A percentile compares a stretch with the other conserved stretches of the same genome.
These are phyloP conservation scores for Acridotheres tristis DNA, from an alignment of 2,797 vertebrate genomes.

Conservation along the genomic window DNA sequence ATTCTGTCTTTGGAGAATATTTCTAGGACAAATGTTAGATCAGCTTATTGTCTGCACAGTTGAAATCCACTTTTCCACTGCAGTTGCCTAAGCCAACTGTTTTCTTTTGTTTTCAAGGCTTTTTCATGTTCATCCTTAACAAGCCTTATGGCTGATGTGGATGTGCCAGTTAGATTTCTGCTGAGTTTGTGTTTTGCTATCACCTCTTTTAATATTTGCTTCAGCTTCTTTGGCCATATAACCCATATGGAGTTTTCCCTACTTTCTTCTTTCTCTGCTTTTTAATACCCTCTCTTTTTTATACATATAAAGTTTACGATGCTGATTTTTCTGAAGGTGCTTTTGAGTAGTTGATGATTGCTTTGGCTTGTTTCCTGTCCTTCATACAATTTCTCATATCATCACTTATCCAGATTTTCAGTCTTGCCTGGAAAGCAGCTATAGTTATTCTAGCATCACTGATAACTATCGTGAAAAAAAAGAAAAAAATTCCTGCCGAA, in stretches of 20 bases:
- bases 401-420: slow-evolving; percentile 53
- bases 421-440: slow-evolving; percentile 48
- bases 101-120: slow-evolving; percentile 35
- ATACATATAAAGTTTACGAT: slow-evolving; percentile 28
- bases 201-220: slow-evolving; percentile 1
- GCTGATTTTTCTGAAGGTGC: slow-evolving; percentile 63
- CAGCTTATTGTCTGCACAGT: background rate
- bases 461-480: slow-evolving; percentile 35
- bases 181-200: slow-evolving; percentile 41
- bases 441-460: slow-evolving; percentile 43
- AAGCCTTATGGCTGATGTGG: slow-evolving; percentile 8
- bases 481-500: slow-evolving; percentile 2
- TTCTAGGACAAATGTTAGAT: background rate
- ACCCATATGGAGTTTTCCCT: slow-evolving; percentile 13
- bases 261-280: slow-evolving; percentile 29
- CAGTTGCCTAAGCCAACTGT: background rate
- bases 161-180: slow-evolving; percentile 40
- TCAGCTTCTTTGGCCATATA: slow-evolving; percentile 33
- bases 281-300: slow-evolving; percentile 31
- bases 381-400: slow-evolving; percentile 49
- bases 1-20: background rate
- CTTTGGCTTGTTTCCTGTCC: slow-evolving; percentile 66
- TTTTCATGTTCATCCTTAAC: slow-evolving; percentile 3
- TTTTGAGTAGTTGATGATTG: slow-evolving; percentile 63
- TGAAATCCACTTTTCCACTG: slow-evolving; percentile 33